Evolutionary conservation across 2,888 invertebrate species (phyloP).

Genomic region (Gymnosoma rotundatum): DNA sequence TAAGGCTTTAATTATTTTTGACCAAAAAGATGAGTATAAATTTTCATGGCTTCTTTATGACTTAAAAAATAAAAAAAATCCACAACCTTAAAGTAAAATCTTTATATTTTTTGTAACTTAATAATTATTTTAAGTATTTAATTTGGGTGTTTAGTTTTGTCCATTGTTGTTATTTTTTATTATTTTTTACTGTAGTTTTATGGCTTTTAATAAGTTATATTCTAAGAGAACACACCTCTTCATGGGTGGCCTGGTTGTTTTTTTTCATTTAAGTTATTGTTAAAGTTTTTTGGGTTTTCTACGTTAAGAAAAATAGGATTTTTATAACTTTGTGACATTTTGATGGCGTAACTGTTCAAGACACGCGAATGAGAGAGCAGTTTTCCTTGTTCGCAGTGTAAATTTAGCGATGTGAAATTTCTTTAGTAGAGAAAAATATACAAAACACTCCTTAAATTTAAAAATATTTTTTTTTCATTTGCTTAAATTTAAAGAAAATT

Average conservation of each 20-base stretch:
- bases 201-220: constrained; percentile 14
- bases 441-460: constrained; percentile 39
- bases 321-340: constrained; percentile 69
- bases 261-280: background rate
- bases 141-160: background rate
- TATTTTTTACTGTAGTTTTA: background rate
- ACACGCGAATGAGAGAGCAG: constrained; percentile 57
- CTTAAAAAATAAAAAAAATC: background rate
- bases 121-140: constrained; percentile 24
- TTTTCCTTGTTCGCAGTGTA: too few species aligned
- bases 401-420: background rate
- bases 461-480: background rate
- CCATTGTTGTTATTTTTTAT: background rate
- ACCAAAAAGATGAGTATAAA: background rate
- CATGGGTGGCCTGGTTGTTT: constrained; percentile 8
- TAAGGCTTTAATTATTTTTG: constrained; percentile 48
- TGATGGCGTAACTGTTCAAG: constrained; percentile 62
- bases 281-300: constrained; percentile 15
- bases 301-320: constrained; percentile 39
- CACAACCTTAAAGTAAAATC: constrained; percentile 41
- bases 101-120: constrained; percentile 17
- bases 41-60: constrained; percentile 61
- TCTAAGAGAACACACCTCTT: constrained; percentile 48
- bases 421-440: background rate
- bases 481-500: too few species aligned